These are phyloP conservation scores for Agonum fuliginosum DNA, from an alignment of 2,888 invertebrate genomes.

Conservation along the genomic window DNA sequence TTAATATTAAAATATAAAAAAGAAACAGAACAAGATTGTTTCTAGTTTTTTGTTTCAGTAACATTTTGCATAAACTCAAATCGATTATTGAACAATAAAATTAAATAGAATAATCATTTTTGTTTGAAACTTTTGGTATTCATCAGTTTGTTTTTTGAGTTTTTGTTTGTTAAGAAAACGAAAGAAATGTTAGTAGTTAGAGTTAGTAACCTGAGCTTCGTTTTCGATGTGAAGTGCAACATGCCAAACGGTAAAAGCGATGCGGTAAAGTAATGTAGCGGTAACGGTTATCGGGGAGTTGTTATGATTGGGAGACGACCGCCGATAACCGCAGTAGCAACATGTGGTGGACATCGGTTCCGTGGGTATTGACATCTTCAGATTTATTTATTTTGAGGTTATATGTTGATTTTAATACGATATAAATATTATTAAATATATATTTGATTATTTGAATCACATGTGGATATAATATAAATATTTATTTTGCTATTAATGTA, in stretches of 20 bases:
- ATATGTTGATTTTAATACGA: neutral
- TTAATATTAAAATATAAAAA: too few species aligned
- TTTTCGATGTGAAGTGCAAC: slow-evolving; percentile 82
- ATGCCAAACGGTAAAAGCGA: slow-evolving; percentile 85
- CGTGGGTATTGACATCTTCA: slow-evolving; percentile 47
- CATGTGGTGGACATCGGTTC: slow-evolving; percentile 41
- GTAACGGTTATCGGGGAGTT: slow-evolving; percentile 73
- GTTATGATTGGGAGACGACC: slow-evolving; percentile 68
- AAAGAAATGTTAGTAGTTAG: too few species aligned
- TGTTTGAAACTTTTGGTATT: too few species aligned
- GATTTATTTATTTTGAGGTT: neutral
- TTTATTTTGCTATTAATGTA: slow-evolving; percentile 17
- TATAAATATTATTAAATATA: slow-evolving; percentile 23
- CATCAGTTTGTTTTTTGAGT: too few species aligned
- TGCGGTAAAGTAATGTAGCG: slow-evolving; percentile 79
- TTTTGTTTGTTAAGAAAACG: too few species aligned
- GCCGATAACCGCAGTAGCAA: slow-evolving; percentile 42
- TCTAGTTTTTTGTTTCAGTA: too few species aligned
- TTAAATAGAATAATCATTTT: too few species aligned
- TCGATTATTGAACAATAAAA: too few species aligned
- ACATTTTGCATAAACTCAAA: too few species aligned
- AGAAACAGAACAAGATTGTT: too few species aligned
- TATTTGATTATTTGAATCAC: slow-evolving; percentile 40
- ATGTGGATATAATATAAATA: slow-evolving; percentile 27
- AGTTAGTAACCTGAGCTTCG: slow-evolving; percentile 65